A percentile compares a stretch with the other conserved stretches of the same genome.
phyloP scores from a whole-genome alignment of 2,797 vertebrate species.

The Odontamblyopus rebecca region DNA sequence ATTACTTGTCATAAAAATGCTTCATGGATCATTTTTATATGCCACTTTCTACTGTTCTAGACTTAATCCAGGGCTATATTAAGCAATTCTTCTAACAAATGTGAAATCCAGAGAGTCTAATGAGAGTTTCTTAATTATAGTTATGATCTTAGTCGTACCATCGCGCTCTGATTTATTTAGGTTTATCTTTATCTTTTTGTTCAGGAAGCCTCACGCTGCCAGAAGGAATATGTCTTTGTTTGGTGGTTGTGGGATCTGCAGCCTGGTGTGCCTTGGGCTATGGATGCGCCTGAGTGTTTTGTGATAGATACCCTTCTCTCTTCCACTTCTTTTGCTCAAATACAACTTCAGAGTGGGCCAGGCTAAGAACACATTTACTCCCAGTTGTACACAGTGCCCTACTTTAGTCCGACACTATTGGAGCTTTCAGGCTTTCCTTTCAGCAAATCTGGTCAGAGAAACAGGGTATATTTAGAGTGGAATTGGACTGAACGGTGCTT shows the following conservation, averaged over 20 bases:
- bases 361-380: constrained; percentile 66
- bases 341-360: constrained; percentile 52
- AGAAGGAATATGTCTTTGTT: constrained; percentile 29
- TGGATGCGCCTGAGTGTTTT: constrained; percentile 60
- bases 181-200: constrained; percentile 21
- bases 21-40: constrained; percentile 3
- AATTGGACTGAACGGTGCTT: constrained; percentile 28
- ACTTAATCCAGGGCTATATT: constrained; percentile 26
- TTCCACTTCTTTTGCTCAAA: constrained; percentile 50
- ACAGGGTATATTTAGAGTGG: constrained; percentile 15
- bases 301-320: constrained; percentile 65
- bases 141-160: constrained; percentile 14
- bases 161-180: constrained; percentile 13
- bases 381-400: constrained; percentile 62
- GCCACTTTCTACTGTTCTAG: constrained; percentile 2
- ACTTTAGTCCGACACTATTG: constrained; percentile 55
- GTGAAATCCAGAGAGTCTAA: constrained; percentile 17
- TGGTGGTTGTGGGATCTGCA: constrained; percentile 44
- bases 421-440: constrained; percentile 42
- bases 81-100: constrained; percentile 10
- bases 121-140: constrained; percentile 11
- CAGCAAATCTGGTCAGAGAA: constrained; percentile 27
- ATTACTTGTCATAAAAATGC: constrained; percentile 7
- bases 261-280: constrained; percentile 52
- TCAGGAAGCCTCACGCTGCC: constrained; percentile 8